These are phyloP conservation scores for Craterocephalus amniculus DNA, from an alignment of 2,797 vertebrate genomes.

Conservation along the genomic window DNA sequence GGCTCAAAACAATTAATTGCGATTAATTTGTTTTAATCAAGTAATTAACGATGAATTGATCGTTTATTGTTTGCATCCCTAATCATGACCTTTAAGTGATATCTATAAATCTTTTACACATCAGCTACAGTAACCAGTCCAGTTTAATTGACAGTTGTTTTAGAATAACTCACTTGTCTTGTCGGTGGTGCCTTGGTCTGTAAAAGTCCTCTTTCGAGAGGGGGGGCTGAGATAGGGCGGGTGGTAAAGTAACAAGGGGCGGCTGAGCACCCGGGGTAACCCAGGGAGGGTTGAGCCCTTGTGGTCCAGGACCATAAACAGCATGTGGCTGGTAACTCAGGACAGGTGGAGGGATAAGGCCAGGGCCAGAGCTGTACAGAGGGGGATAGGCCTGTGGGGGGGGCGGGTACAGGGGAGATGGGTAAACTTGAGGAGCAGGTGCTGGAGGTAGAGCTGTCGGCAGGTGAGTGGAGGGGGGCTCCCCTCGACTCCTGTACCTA, in stretches of 20 bases:
- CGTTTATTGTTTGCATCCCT: no score
- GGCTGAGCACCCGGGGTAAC: constrained; percentile 88
- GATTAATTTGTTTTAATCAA: no score
- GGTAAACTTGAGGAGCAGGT: constrained; percentile 65
- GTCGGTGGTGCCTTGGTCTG: constrained; percentile 91
- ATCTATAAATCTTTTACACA: background rate
- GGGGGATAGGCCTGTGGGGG: constrained; percentile 74
- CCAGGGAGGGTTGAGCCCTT: constrained; percentile 91
- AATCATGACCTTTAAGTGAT: background rate
- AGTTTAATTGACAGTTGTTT: background rate
- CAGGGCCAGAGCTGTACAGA: constrained; percentile 61
- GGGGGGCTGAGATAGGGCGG: constrained; percentile 75
- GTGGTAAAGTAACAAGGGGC: constrained; percentile 70
- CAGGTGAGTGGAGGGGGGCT: constrained; percentile 58
- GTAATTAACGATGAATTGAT: no score
- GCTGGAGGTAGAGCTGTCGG: constrained; percentile 53
- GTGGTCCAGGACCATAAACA: constrained; percentile 88
- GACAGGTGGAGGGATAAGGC: constrained; percentile 79
- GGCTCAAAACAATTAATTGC: no score
- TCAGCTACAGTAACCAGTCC: rapidly evolving
- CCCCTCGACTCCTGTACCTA: constrained; percentile 70
- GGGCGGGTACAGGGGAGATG: constrained; percentile 71
- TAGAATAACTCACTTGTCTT: constrained; percentile 90
- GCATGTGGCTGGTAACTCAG: constrained; percentile 88
- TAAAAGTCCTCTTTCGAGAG: constrained; percentile 98